These are phyloP conservation scores for Tiliacea aurago DNA, from an alignment of 2,888 invertebrate species.

Conservation along the genomic window DNA sequence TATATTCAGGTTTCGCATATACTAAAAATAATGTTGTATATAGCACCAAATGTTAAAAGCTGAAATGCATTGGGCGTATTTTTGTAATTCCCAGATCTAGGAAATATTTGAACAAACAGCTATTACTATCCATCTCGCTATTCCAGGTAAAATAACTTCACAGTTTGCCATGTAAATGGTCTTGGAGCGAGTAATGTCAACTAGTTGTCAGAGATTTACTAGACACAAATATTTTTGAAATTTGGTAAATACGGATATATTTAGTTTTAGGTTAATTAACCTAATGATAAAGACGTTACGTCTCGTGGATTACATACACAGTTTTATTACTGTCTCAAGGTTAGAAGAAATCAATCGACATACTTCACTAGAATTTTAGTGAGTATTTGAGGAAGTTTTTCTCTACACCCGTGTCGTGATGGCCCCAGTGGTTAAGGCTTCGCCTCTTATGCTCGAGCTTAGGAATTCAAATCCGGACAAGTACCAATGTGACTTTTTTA, in stretches of 20 bases:
- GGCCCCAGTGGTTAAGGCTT: too few species aligned
- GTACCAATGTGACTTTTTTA: too few species aligned
- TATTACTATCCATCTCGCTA: constrained; percentile 2
- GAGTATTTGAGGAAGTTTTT: constrained; percentile 1
- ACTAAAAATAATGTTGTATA: too few species aligned
- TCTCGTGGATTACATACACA: background rate
- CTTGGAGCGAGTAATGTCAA: constrained; percentile 22
- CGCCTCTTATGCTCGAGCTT: too few species aligned
- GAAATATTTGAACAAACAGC: constrained; percentile 9
- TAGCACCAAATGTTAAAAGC: background rate
- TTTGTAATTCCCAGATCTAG: constrained; percentile 4
- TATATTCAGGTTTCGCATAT: too few species aligned
- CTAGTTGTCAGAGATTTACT: constrained; percentile 25
- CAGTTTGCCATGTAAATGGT: constrained; percentile 20
- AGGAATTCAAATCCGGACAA: too few species aligned
- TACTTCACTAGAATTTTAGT: background rate
- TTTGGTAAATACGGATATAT: constrained; percentile 24
- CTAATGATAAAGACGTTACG: background rate
- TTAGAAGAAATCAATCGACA: background rate
- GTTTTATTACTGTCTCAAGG: constrained; percentile 22
- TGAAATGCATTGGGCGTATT: background rate
- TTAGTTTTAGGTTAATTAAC: constrained; percentile 11
- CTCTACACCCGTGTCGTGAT: background rate
- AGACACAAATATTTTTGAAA: constrained; percentile 18
- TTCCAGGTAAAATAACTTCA: constrained; percentile 41